Percentiles rank a stretch among this genome's conserved stretches.
These are phyloP conservation scores for Achroia grisella DNA, from an alignment of 1,140 invertebrate species.

Conservation along the genomic window DNA sequence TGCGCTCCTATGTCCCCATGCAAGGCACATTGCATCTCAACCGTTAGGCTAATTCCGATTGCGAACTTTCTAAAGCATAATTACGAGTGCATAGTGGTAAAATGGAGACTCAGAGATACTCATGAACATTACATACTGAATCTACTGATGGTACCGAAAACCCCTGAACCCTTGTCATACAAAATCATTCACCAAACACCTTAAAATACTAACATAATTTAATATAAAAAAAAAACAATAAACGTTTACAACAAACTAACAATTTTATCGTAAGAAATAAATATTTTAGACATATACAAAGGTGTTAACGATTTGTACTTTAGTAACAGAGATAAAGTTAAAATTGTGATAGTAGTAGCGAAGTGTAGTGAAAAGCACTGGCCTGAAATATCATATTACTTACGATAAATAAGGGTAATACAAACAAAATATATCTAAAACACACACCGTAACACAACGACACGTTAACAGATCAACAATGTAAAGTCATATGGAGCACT, in stretches of 20 bases:
- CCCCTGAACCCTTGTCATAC: too few relatives aligned
- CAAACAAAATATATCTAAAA: constrained; percentile 14
- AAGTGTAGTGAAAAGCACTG: not conserved
- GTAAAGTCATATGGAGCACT: too few relatives aligned
- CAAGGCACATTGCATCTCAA: too few relatives aligned
- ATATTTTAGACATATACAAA: constrained; percentile 10
- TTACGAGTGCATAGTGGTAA: too few relatives aligned
- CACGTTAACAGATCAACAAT: too few relatives aligned
- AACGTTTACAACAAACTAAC: constrained; percentile 31
- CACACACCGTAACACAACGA: constrained; percentile 17
- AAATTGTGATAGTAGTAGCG: not conserved
- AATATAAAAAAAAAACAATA: constrained; percentile 28
- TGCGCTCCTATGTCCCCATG: too few relatives aligned
- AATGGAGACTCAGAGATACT: too few relatives aligned
- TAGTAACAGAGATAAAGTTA: constrained; percentile 1
- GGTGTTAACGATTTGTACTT: constrained; percentile 15
- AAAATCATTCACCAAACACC: not conserved
- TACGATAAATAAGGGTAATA: constrained; percentile 6
- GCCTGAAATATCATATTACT: constrained; percentile 19
- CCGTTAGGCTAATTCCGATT: too few relatives aligned
- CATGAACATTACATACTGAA: too few relatives aligned
- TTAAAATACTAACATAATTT: constrained; percentile 24
- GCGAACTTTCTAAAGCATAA: too few relatives aligned
- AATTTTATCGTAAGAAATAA: constrained; percentile 16
- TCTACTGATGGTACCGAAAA: too few relatives aligned